Base-by-base conservation (phyloP, 1,140 invertebrate species). In the Hycleus phaleratus region DNA sequence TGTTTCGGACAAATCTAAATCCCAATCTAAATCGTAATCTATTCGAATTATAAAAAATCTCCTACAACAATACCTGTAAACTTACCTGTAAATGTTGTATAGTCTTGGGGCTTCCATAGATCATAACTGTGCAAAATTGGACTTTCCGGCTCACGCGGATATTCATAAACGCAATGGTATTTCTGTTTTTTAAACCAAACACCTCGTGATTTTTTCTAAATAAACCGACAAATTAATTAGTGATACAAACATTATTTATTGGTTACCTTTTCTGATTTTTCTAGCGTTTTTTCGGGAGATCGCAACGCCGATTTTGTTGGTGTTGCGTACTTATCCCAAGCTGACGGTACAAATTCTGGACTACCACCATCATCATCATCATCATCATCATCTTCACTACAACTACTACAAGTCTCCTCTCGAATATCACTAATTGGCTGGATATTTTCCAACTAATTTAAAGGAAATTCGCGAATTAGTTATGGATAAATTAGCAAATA, bases 131-230 rank as follows among this genome's bases (percentile, higher is more conserved):
- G 67, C 10, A 70, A 44, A 32, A 69, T 50, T 0, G 72, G 68
- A 67, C 71, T 72, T 50, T 74, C 72, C 1, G 72, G 72, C 72
- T 89, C 87, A 63, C 85, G 81, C 25, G 88, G 88, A 74, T 91
- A 90, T 68, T 90, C 86, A 70, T 89, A 91, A 40, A 90, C 85
- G 67, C 85, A 87, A 68, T 88, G 86, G 71, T 88, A 88, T 68
- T 85, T 85, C 74, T 90, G 86, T 61, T 86, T 85, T 70, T 91
- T 88, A 76, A 90, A 91, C 72, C 84, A 85, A 32, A 91, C 88
- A 62, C 77, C 72, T 58, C 69, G 68, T 9, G 74, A 71, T 70
- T 80, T 80, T 69, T 80, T 78, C 60, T 66, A 49, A 51, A 58
- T 57, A n/a, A 32, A 51, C 46, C 10, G 42, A 49, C 26, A 26